These are phyloP conservation scores for Lepidochrysops patricia DNA, from an alignment of 2,888 invertebrate genomes.

Conservation along the genomic window DNA sequence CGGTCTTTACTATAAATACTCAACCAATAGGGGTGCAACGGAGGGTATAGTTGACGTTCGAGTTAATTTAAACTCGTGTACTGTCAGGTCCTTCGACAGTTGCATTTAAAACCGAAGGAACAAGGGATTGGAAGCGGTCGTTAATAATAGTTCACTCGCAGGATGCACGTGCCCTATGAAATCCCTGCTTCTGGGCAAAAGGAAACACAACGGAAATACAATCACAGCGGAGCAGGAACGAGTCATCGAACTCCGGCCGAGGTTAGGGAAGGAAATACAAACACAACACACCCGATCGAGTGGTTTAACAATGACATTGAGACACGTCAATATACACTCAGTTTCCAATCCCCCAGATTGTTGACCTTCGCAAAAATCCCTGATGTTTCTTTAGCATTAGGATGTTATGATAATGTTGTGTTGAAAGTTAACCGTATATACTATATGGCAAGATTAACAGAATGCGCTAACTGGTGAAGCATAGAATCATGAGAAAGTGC, in stretches of 20 bases:
- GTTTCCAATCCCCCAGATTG: slow-evolving; percentile 20
- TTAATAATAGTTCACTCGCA: slow-evolving; percentile 25
- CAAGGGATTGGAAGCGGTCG: slow-evolving; percentile 8
- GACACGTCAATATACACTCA: slow-evolving; percentile 45
- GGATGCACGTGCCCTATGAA: slow-evolving; percentile 47
- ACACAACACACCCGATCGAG: slow-evolving; percentile 49
- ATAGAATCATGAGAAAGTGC: slow-evolving; percentile 2
- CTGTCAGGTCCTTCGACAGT: not conserved
- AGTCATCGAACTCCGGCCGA: slow-evolving; percentile 59
- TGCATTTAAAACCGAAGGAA: not conserved
- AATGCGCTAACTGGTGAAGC: not conserved
- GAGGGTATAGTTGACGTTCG: slow-evolving; percentile 1
- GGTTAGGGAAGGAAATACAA: slow-evolving; percentile 54
- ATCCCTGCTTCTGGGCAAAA: slow-evolving; percentile 45
- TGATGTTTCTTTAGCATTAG: not conserved
- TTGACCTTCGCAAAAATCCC: slow-evolving; percentile 24
- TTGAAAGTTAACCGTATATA: not conserved
- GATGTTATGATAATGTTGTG: not conserved
- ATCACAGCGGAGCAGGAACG: slow-evolving; percentile 44
- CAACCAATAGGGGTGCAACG: slow-evolving; percentile 42
- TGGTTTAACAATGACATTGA: slow-evolving; percentile 53
- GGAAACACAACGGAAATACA: slow-evolving; percentile 59
- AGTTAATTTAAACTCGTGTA: slow-evolving; percentile 8
- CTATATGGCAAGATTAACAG: not conserved
- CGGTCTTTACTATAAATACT: slow-evolving; percentile 62